Evolutionary conservation across 92 coral and sea anemone genomes (phyloP).

Genomic region (Virgularia gustaviana): DNA sequence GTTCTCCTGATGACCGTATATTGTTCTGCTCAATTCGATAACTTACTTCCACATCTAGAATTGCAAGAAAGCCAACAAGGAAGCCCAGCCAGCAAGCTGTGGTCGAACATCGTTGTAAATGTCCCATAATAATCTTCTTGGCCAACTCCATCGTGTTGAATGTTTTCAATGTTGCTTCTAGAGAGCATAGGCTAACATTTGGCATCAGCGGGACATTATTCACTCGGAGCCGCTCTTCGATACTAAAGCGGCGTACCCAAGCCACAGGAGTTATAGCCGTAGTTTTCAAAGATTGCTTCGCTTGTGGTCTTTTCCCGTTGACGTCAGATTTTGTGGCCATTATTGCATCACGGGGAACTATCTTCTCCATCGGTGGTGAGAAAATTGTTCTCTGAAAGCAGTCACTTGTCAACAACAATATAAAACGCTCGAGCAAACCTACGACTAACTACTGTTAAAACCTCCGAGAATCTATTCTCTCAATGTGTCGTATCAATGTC

Average conservation of each 20-base stretch:
- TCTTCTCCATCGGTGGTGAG: constrained; percentile 1
- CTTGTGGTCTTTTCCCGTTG: constrained; percentile 14
- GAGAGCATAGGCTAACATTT: constrained; percentile 38
- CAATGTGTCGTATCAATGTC: too few relatives aligned
- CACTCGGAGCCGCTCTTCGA: constrained; percentile 26
- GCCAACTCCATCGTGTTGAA: constrained; percentile 70
- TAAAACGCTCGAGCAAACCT: too few relatives aligned
- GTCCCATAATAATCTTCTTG: constrained; percentile 66
- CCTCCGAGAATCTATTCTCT: too few relatives aligned
- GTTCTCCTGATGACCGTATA: constrained; percentile 21
- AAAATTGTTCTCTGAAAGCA: too few relatives aligned
- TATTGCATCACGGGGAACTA: constrained; percentile 5
- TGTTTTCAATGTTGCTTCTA: constrained; percentile 62
- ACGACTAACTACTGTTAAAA: too few relatives aligned
- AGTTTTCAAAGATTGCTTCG: neutral
- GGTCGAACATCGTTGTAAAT: constrained; percentile 63
- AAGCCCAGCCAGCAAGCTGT: constrained; percentile 67
- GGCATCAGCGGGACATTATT: constrained; percentile 33
- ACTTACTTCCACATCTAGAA: constrained; percentile 72
- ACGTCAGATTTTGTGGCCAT: neutral
- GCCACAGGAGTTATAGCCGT: constrained; percentile 17
- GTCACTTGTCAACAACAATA: neutral
- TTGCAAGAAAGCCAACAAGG: constrained; percentile 59
- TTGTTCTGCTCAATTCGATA: constrained; percentile 28
- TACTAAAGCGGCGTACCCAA: constrained; percentile 33